phyloP scores from a whole-genome alignment of 2,888 invertebrate genomes.

The Caenorhabditis angaria region DNA sequence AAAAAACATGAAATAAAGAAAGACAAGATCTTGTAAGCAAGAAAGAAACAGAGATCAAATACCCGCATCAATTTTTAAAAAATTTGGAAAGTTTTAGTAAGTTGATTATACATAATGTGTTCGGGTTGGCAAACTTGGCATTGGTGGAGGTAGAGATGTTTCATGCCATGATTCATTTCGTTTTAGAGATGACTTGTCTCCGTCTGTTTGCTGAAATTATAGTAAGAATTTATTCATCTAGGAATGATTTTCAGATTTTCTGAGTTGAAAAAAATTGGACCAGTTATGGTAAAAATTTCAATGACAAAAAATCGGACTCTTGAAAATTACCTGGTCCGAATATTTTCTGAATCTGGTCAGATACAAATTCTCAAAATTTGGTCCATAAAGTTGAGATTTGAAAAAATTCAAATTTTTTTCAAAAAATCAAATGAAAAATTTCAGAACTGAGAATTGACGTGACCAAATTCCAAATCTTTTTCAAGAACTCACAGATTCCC shows the following conservation, averaged over 20 bases:
- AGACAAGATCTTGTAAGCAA: not conserved
- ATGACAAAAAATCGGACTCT: too few relatives aligned
- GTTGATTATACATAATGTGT: constrained; percentile 47
- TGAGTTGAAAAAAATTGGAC: too few relatives aligned
- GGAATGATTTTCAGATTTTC: not conserved
- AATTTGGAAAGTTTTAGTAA: not conserved
- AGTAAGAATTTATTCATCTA: not conserved
- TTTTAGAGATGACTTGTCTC: constrained; percentile 36
- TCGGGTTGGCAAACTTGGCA: constrained; percentile 48
- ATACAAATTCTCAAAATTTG: too few relatives aligned
- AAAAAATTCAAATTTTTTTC: too few relatives aligned
- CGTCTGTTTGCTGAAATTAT: constrained; percentile 24
- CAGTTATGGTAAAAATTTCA: too few relatives aligned
- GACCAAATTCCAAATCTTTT: too few relatives aligned
- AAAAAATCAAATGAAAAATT: not conserved
- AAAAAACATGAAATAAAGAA: not conserved
- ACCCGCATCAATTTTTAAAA: constrained; percentile 13
- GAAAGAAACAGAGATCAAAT: constrained; percentile 19
- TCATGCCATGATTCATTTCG: constrained; percentile 58
- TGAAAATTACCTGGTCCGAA: too few relatives aligned
- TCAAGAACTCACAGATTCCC: constrained; percentile 45
- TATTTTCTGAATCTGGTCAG: too few relatives aligned
- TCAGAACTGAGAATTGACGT: too few relatives aligned
- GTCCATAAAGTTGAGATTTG: too few relatives aligned
- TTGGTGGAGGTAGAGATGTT: constrained; percentile 54